Evolutionary conservation across 1,140 invertebrate species (phyloP).

Genomic region (Octopus sinensis): DNA sequence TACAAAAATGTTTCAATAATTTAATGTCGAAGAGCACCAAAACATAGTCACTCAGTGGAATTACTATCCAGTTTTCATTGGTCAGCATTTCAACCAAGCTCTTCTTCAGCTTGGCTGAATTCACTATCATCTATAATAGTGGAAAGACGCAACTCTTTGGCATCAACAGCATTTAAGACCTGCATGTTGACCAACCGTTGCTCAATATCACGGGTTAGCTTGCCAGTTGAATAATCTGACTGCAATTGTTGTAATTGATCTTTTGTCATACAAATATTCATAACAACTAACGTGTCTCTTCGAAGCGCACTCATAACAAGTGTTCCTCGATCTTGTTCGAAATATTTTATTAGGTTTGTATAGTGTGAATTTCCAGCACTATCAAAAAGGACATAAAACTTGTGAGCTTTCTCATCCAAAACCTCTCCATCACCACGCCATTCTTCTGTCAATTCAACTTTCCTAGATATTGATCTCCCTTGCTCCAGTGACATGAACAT

Average conservation of each 20-base stretch:
- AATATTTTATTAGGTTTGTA: slow-evolving; percentile 41
- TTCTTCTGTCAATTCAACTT: slow-evolving; percentile 10
- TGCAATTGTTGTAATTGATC: slow-evolving; percentile 33
- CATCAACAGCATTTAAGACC: slow-evolving; percentile 28
- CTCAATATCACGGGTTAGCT: slow-evolving; percentile 31
- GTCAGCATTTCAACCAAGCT: slow-evolving; percentile 20
- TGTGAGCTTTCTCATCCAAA: slow-evolving; percentile 28
- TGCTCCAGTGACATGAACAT: neutral
- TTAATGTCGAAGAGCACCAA: too few species aligned
- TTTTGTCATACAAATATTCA: slow-evolving; percentile 41
- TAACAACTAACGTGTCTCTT: slow-evolving; percentile 27
- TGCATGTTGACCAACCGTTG: slow-evolving; percentile 27
- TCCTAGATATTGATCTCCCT: neutral
- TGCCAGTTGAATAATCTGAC: slow-evolving; percentile 31
- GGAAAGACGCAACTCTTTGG: slow-evolving; percentile 28
- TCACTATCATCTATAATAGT: slow-evolving; percentile 37
- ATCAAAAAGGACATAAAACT: slow-evolving; percentile 33
- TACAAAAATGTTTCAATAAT: too few species aligned
- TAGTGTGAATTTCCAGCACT: slow-evolving; percentile 23
- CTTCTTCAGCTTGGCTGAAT: slow-evolving; percentile 31
- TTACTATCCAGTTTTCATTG: too few species aligned
- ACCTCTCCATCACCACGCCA: slow-evolving; percentile 29
- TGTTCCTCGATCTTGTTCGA: slow-evolving; percentile 45
- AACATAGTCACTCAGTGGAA: too few species aligned
- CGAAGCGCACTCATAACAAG: slow-evolving; percentile 36